Evolutionary conservation across 2,888 invertebrate species (phyloP), one percentile per base, ranked within the genome.

Genomic region (Eumacrocentrus americanus): DNA sequence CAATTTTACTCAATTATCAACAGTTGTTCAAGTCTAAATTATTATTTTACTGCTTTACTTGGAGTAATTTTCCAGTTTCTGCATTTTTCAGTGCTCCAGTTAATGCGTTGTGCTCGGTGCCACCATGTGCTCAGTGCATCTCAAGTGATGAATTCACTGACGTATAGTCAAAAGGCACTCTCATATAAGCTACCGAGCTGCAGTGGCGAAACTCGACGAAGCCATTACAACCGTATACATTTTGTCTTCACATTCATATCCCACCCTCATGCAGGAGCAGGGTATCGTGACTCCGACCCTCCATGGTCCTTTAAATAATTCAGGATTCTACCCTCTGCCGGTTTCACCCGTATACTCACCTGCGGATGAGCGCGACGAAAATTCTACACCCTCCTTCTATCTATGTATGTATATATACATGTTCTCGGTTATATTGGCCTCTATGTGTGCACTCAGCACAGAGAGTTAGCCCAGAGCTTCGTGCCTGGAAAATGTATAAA

Each of bases 291-390:
- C 61, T 44, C 55, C 63, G 60, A 58, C 62, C 54, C 63, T 62
- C 64, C 62, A 51, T 51, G 37, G 35, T 35, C 34, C 22, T 37
- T 66, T 68, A 69, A 69, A 71, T 71, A 70, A 71, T 71, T 70
- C 67, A 71, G 60, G 62, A 62, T 64, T 59, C 61, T 62, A 65
- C 63, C 65, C 64, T 63, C 61, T 59, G 38, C 57, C 58, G 54
- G 35, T 56, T 51, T 51, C 37, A 52, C 57, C 60, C 38, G 29
- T 37, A n/a, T 23, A 40, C 54, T 50, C 44, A 48, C 35, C 22
- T 44, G 35, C 5, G 35, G 7, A 37, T 35, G 35, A 34, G 50
- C 11, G 9, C 12, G 51, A 16, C 58, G 61, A 60, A 67, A 62
- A 61, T 63, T 60, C 51, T 59, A 44, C 44, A 51, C 20, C 40